Conservation (phyloP, 2,888 invertebrate genomes). For the Taphrorychus bicolor region DNA sequence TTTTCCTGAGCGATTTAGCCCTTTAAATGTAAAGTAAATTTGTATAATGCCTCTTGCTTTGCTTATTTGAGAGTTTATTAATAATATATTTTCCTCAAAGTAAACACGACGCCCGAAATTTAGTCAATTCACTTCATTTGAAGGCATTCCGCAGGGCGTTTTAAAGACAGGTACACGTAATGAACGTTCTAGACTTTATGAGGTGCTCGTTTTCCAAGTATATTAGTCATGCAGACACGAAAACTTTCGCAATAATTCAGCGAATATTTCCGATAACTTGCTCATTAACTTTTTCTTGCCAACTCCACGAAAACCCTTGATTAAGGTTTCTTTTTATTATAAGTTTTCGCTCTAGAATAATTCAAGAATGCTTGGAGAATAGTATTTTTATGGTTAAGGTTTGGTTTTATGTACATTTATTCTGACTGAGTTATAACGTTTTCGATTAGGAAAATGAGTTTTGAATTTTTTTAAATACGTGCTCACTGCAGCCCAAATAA, state of each 20-base stretch:
- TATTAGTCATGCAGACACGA: neutral
- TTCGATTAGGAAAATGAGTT: too few species aligned
- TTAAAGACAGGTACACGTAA: too few species aligned
- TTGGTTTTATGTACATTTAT: too few species aligned
- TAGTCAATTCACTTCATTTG: too few species aligned
- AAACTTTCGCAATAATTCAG: slow-evolving; percentile 18
- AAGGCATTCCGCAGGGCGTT: too few species aligned
- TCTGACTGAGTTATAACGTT: too few species aligned
- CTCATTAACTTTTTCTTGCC: slow-evolving; percentile 32
- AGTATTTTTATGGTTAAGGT: too few species aligned
- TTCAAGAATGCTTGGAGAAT: too few species aligned
- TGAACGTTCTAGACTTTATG: neutral
- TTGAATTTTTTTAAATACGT: too few species aligned
- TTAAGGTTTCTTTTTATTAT: slow-evolving; percentile 30
- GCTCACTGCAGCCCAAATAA: too few species aligned
- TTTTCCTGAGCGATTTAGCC: slow-evolving; percentile 11
- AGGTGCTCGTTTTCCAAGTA: neutral
- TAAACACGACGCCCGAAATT: neutral
- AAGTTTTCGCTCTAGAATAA: slow-evolving; percentile 17
- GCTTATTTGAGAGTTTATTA: neutral
- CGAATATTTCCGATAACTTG: slow-evolving; percentile 18
- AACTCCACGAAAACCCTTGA: slow-evolving; percentile 24
- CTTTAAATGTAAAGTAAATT: slow-evolving; percentile 16
- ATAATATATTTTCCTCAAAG: neutral
- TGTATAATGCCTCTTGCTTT: neutral